Percentiles rank a stretch among this genome's conserved stretches.
Conservation (phyloP, 2,113 vertebrate genomes). For the Peromyscus maniculatus region DNA sequence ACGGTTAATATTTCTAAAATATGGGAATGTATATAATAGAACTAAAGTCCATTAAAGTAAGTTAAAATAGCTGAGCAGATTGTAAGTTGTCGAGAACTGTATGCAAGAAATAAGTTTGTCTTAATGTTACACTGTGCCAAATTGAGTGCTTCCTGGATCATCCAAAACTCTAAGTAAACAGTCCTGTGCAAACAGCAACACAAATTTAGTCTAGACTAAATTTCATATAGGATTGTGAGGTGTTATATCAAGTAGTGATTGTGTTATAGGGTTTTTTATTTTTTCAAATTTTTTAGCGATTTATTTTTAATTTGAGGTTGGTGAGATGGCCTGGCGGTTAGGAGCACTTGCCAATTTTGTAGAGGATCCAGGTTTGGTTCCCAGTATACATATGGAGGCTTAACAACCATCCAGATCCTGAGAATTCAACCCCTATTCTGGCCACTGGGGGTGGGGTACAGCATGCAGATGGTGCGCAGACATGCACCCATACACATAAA, state of each 20-base stretch:
- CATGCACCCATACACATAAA: background rate
- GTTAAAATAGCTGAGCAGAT: background rate
- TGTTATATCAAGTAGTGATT: background rate
- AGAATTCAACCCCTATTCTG: background rate
- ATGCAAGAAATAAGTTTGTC: background rate
- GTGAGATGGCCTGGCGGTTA: background rate
- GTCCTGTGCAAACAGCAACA: background rate
- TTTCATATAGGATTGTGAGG: background rate
- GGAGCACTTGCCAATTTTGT: background rate
- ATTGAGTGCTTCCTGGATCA: background rate
- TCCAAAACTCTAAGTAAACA: background rate
- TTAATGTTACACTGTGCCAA: background rate
- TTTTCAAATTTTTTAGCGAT: background rate
- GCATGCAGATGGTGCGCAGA: background rate
- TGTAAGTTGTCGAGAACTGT: background rate
- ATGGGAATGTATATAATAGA: background rate
- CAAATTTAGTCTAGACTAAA: background rate
- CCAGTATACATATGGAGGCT: background rate
- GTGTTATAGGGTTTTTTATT: background rate
- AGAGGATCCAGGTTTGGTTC: background rate
- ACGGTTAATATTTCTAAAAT: background rate
- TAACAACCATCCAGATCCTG: background rate
- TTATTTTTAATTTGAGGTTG: background rate
- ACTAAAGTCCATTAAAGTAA: background rate
- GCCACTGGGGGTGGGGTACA: background rate